A percentile compares a stretch with the other conserved stretches of the same genome.
phyloP scores from a whole-genome alignment of 2,888 invertebrate species.

The Tiliacea aurago region DNA sequence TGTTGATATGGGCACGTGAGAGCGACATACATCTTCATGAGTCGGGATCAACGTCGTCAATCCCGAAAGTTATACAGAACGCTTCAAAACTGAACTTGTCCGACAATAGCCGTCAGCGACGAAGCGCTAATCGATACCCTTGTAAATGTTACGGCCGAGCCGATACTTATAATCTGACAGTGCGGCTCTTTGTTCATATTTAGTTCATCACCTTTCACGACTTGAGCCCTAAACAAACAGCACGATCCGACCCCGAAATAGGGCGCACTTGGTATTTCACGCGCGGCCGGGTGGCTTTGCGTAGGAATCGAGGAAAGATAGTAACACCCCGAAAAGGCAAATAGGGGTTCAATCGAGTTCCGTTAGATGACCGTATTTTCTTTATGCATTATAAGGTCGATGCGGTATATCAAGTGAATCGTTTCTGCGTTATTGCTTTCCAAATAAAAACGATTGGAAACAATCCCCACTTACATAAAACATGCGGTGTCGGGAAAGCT shows the following conservation, averaged over 20 bases:
- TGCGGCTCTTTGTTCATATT: slow-evolving; percentile 83
- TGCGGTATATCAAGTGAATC: slow-evolving; percentile 82
- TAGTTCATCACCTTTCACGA: slow-evolving; percentile 84
- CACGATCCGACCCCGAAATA: slow-evolving; percentile 87
- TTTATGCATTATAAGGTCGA: slow-evolving; percentile 85
- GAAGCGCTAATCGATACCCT: slow-evolving; percentile 68
- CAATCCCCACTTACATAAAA: slow-evolving; percentile 81
- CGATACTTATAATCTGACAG: slow-evolving; percentile 79
- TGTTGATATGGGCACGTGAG: slow-evolving; percentile 77
- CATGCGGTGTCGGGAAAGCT: slow-evolving; percentile 74
- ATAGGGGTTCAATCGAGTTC: slow-evolving; percentile 86
- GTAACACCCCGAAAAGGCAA: slow-evolving; percentile 88
- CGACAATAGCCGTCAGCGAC: slow-evolving; percentile 59
- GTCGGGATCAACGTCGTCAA: slow-evolving; percentile 74
- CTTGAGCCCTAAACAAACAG: slow-evolving; percentile 88
- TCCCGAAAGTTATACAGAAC: slow-evolving; percentile 69
- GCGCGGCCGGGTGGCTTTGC: slow-evolving; percentile 87
- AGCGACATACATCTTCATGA: slow-evolving; percentile 72
- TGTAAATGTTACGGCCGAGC: slow-evolving; percentile 75
- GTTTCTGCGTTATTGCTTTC: slow-evolving; percentile 83
- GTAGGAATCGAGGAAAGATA: slow-evolving; percentile 87
- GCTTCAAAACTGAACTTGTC: slow-evolving; percentile 63
- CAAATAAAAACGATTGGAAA: slow-evolving; percentile 81
- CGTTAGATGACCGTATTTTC: slow-evolving; percentile 85
- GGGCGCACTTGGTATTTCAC: slow-evolving; percentile 90